Evolutionary conservation across 2,797 vertebrate genomes (phyloP), one percentile per base, ranked within the genome.

Genomic region (Sebastes cheni): DNA sequence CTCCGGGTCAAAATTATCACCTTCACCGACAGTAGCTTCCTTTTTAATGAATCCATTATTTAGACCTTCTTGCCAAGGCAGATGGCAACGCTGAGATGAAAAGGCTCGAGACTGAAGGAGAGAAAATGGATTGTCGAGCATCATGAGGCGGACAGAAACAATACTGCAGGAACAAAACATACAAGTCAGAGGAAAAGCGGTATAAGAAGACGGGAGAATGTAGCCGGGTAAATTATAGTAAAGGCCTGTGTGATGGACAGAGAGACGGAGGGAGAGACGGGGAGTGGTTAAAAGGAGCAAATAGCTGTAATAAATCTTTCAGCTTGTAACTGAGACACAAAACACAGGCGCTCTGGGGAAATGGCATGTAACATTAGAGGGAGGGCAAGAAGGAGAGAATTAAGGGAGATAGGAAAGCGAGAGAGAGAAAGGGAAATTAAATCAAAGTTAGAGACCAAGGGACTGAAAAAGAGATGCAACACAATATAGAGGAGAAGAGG

Each of bases 261-360:
- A 59, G 1, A 64, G 80, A 71, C 52, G 1, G 60, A 77, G 50
- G 6, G 39, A 80, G 72, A 62, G 34, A 80, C 6, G 1, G 34
- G 3, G n/a, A 67, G 11, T 1, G 60, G 64, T 73, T 73, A 56
- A 86, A 73, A 72, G 14, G 67, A 86, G 85, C 84, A 88, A 85
- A 80, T 62, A 62, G 83, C 16, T 67, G 72, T n/a, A 85, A 90
- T 91, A 82, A 80, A 88, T 86, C 78, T 86, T 83, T 86, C 71
- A 85, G 73, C 34, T 80, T 72, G 74, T 80, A 76, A 70, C 60
- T 6, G 68, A 86, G 54, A 82, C 42, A 78, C 55, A 54, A 75
- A 81, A 78, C 50, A 66, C 58, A 16, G 27, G 18, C 58, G 9
- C 88, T 79, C 52, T 8, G 27, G 72, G 71, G 83, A 76, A 86